These are phyloP conservation scores for Drosophila kikkawai DNA, from an alignment of 1,140 invertebrate genomes.

Conservation along the genomic window DNA sequence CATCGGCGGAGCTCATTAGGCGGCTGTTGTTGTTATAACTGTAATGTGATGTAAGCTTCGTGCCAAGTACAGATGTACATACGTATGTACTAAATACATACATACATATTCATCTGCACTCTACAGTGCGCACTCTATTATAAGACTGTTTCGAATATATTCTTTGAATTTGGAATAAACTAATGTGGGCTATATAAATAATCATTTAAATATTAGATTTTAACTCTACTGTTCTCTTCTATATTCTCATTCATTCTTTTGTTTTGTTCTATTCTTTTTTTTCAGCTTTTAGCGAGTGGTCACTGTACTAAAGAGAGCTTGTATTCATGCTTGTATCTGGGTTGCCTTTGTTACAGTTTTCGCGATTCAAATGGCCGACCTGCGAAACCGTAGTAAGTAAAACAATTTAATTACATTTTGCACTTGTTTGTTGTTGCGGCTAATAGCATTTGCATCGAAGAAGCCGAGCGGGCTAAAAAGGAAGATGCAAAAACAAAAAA, in stretches of 20 bases:
- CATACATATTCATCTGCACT: background rate
- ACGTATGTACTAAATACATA: background rate
- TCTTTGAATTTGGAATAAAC: background rate
- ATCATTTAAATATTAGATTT: background rate
- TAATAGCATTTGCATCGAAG: constrained; percentile 66
- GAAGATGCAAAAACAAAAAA: constrained; percentile 18
- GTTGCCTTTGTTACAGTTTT: constrained; percentile 58
- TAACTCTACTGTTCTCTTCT: background rate
- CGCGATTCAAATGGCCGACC: constrained; percentile 43
- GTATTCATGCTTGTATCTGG: constrained; percentile 15
- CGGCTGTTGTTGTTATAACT: constrained; percentile 42
- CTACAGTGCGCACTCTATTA: constrained; percentile 2
- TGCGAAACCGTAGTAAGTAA: constrained; percentile 79
- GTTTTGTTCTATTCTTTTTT: background rate
- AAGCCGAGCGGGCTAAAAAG: background rate
- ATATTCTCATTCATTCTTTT: background rate
- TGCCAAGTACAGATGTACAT: background rate
- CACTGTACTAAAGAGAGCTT: constrained; percentile 16
- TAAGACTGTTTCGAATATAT: background rate
- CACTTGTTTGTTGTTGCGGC: constrained; percentile 59
- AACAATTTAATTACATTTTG: constrained; percentile 80
- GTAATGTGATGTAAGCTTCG: constrained; percentile 52
- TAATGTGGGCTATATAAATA: background rate
- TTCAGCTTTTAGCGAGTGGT: background rate
- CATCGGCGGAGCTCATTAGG: constrained; percentile 34